phyloP scores from a whole-genome alignment of 2,888 invertebrate genomes.

The Odontocerum albicorne region DNA sequence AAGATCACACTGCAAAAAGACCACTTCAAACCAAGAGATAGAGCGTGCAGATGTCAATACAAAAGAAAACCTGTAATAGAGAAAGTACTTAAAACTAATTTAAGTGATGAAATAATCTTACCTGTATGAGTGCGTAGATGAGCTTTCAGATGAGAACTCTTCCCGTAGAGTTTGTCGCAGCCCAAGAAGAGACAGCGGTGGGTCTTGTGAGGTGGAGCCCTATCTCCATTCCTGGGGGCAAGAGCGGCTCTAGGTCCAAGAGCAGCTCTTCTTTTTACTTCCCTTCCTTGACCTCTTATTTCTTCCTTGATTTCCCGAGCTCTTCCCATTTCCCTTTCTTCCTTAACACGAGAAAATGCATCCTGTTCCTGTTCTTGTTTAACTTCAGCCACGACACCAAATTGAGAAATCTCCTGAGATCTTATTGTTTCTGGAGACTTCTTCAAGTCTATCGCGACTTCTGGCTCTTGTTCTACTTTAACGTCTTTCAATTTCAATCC shows the following conservation, averaged over 20 bases:
- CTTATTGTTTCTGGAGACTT: slow-evolving; percentile 4
- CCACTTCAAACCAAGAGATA: no score
- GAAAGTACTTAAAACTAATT: no score
- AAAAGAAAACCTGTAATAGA: no score
- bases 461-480: neutral
- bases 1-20: no score
- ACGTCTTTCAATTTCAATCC: neutral
- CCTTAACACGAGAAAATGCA: slow-evolving; percentile 9
- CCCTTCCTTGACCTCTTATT: slow-evolving; percentile 30
- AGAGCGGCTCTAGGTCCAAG: slow-evolving; percentile 32
- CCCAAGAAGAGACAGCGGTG: slow-evolving; percentile 62
- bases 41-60: no score
- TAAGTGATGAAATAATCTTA: slow-evolving; percentile 43
- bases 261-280: slow-evolving; percentile 27
- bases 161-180: slow-evolving; percentile 65
- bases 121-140: slow-evolving; percentile 68
- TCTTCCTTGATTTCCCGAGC: slow-evolving; percentile 20
- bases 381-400: slow-evolving; percentile 1
- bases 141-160: slow-evolving; percentile 66
- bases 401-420: neutral
- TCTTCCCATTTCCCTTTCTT: slow-evolving; percentile 12
- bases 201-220: slow-evolving; percentile 45
- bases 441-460: neutral
- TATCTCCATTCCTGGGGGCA: slow-evolving; percentile 33
- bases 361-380: slow-evolving; percentile 15